A percentile compares a stretch with the other conserved stretches of the same genome.
These are phyloP conservation scores for Lepus europaeus DNA, from an alignment of 2,113 vertebrate genomes.

Conservation along the genomic window DNA sequence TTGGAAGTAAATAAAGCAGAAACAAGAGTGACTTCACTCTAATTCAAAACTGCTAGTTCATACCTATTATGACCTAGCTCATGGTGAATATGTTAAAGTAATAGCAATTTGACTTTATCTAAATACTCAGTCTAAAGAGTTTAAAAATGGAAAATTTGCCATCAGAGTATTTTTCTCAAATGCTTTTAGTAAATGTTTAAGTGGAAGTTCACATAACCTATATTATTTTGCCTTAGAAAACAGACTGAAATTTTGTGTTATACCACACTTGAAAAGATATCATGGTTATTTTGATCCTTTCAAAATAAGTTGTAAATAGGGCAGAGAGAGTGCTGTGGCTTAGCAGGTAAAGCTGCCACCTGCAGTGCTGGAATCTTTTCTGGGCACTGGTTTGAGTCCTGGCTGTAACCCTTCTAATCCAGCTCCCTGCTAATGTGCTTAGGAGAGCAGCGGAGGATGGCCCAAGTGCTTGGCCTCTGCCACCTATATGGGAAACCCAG, in stretches of 20 bases:
- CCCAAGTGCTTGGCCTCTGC: too few species aligned
- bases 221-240: constrained; percentile 11
- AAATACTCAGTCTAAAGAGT: neutral
- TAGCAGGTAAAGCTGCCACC: too few species aligned
- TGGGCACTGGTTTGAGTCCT: too few species aligned
- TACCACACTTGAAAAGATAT: neutral
- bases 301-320: neutral
- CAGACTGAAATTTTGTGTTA: neutral
- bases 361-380: too few species aligned
- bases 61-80: too few species aligned
- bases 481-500: too few species aligned
- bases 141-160: neutral
- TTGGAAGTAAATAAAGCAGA: neutral
- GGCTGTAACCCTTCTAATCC: too few species aligned
- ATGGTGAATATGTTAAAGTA: neutral
- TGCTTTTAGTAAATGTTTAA: neutral
- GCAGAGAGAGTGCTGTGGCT: too few species aligned
- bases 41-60: neutral
- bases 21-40: neutral
- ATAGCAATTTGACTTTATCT: neutral
- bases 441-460: too few species aligned
- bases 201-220: neutral
- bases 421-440: too few species aligned
- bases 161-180: neutral
- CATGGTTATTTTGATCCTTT: neutral